phyloP scores from a whole-genome alignment of 37 sponge, comb jelly and placozoan species.

The Bolinopsis microptera region DNA sequence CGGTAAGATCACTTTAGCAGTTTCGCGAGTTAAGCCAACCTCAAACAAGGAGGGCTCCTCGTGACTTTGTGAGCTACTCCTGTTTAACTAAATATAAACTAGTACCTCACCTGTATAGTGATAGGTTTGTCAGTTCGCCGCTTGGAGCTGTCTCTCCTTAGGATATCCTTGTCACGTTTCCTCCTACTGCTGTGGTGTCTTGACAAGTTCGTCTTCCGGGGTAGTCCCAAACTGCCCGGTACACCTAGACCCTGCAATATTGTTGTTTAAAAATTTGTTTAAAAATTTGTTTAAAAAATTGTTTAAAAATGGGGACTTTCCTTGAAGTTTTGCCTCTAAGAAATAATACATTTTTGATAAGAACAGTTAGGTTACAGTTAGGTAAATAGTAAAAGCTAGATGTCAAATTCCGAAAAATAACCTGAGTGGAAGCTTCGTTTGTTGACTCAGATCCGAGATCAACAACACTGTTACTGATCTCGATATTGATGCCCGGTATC shows the following conservation, averaged over 20 bases:
- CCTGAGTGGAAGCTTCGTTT: neutral
- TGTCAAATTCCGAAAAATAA: too few relatives aligned
- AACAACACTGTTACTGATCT: neutral
- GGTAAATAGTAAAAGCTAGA: too few relatives aligned
- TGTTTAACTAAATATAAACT: too few relatives aligned
- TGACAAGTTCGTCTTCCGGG: slow-evolving; percentile 45
- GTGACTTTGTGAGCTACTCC: too few relatives aligned
- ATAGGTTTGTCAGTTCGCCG: slow-evolving; percentile 32
- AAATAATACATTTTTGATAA: too few relatives aligned
- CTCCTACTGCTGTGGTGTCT: slow-evolving; percentile 51
- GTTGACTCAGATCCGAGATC: neutral
- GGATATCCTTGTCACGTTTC: slow-evolving; percentile 44
- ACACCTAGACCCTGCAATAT: neutral
- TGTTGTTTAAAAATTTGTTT: neutral
- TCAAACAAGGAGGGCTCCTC: too few relatives aligned
- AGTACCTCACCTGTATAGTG: slow-evolving; percentile 30
- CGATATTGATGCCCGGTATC: neutral
- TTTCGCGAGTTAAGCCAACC: too few relatives aligned
- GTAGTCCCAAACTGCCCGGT: neutral
- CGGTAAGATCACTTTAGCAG: too few relatives aligned
- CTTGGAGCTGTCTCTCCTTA: slow-evolving; percentile 25
- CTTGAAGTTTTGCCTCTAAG: too few relatives aligned
- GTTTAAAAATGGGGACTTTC: neutral
- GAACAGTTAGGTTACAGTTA: too few relatives aligned
- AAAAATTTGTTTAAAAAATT: too few relatives aligned